Evolutionary conservation across 2,797 vertebrate species (phyloP).

Genomic region (Macroramphosus scolopax): DNA sequence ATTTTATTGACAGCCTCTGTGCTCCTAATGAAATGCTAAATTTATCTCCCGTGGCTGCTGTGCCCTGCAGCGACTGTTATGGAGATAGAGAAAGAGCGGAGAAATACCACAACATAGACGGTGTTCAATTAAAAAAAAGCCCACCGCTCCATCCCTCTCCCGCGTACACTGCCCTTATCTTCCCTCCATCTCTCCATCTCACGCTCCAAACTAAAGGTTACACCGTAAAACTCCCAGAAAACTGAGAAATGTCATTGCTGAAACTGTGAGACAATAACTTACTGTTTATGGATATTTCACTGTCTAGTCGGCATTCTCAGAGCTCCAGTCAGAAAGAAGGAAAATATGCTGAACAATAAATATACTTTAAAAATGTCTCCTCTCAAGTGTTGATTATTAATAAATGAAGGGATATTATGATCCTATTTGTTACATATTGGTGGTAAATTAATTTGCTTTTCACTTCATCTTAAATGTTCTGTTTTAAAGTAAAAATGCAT

Average conservation of each 20-base stretch:
- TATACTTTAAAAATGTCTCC: no score
- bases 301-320: conserved; percentile 12
- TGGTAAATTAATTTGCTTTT: neutral
- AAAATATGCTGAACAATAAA: no score
- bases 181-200: conserved; percentile 65
- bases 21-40: conserved; percentile 86
- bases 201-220: conserved; percentile 67
- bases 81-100: conserved; percentile 67
- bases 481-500: no score
- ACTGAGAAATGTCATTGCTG: conserved; percentile 56
- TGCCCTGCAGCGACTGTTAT: conserved; percentile 78
- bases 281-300: conserved; percentile 30
- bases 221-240: conserved; percentile 53
- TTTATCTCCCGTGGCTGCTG: conserved; percentile 79
- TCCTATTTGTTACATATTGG: neutral
- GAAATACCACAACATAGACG: conserved; percentile 73
- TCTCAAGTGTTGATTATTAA: neutral
- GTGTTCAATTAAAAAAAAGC: conserved; percentile 76
- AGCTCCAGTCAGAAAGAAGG: conserved; percentile 9
- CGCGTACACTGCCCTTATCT: conserved; percentile 54
- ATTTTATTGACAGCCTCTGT: conserved; percentile 84
- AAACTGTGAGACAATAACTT: conserved; percentile 40
- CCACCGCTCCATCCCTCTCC: conserved; percentile 35
- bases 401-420: neutral
- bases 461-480: no score